Percentiles rank a stretch among this genome's conserved stretches.
phyloP scores from a whole-genome alignment of 2,797 vertebrate species.

The Acanthurus tractus region DNA sequence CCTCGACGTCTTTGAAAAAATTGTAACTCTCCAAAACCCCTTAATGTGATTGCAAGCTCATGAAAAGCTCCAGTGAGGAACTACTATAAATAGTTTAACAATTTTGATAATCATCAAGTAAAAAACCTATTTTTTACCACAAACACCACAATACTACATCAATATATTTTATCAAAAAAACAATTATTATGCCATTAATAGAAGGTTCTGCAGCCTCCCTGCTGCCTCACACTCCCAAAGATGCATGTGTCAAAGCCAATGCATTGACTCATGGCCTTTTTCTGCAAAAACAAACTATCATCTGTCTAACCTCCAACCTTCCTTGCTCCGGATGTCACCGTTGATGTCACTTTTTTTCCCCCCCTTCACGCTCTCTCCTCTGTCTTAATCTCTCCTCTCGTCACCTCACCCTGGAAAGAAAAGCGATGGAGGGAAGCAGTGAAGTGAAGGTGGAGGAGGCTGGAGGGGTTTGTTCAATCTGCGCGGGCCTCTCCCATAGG shows the following conservation, averaged over 20 bases:
- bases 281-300: slow-evolving; percentile 45
- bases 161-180: background rate
- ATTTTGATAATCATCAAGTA: background rate
- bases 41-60: background rate
- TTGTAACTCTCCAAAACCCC: background rate
- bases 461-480: slow-evolving; percentile 47
- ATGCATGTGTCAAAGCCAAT: slow-evolving; percentile 33
- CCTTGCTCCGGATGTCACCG: slow-evolving; percentile 48
- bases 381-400: slow-evolving; percentile 37
- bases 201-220: background rate
- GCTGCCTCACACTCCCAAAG: background rate
- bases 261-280: slow-evolving; percentile 10
- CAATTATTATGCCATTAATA: too few species aligned
- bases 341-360: slow-evolving; percentile 46
- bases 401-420: slow-evolving; percentile 48
- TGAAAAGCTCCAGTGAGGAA: background rate
- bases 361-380: background rate
- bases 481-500: slow-evolving; percentile 61
- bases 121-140: background rate
- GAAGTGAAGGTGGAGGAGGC: slow-evolving; percentile 44
- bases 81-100: background rate
- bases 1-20: background rate
- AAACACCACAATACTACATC: background rate
- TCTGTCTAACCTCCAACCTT: slow-evolving; percentile 53
- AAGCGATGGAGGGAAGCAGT: slow-evolving; percentile 38